A percentile compares a stretch with the other conserved stretches of the same genome.
Conservation (phyloP, 2,888 invertebrate genomes). For the Serripes groenlandicus region DNA sequence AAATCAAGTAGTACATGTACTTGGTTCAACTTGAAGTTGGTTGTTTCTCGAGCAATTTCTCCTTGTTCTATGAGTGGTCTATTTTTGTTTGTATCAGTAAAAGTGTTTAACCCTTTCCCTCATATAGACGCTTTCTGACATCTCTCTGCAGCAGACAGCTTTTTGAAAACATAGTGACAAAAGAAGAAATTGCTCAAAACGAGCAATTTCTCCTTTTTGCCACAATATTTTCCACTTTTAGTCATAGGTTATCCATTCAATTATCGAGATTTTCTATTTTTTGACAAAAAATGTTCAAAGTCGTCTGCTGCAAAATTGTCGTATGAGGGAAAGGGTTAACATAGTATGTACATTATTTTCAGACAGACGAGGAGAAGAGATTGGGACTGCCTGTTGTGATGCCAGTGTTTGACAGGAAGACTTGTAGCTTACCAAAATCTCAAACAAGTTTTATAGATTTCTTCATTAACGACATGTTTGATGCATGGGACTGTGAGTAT, state of each 20-base stretch:
- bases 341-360: constrained; percentile 58
- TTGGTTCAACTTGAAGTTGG: too few species aligned
- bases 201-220: neutral
- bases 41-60: too few species aligned
- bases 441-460: constrained; percentile 99
- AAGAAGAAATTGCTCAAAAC: neutral
- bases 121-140: too few species aligned
- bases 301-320: neutral
- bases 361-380: constrained; percentile 98
- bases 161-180: neutral
- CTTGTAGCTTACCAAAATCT: constrained; percentile 98
- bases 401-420: constrained; percentile 98
- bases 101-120: too few species aligned
- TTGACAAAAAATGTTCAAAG: neutral
- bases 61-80: too few species aligned
- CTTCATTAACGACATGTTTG: constrained; percentile 99
- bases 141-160: too few species aligned
- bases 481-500: constrained; percentile 95
- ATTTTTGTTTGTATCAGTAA: too few species aligned
- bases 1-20: too few species aligned
- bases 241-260: too few species aligned
- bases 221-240: neutral
- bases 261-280: too few species aligned
- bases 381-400: constrained; percentile 97
- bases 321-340: neutral